These are phyloP conservation scores for Mesorhabditis belari DNA, from an alignment of 2,888 invertebrate species.

Conservation along the genomic window DNA sequence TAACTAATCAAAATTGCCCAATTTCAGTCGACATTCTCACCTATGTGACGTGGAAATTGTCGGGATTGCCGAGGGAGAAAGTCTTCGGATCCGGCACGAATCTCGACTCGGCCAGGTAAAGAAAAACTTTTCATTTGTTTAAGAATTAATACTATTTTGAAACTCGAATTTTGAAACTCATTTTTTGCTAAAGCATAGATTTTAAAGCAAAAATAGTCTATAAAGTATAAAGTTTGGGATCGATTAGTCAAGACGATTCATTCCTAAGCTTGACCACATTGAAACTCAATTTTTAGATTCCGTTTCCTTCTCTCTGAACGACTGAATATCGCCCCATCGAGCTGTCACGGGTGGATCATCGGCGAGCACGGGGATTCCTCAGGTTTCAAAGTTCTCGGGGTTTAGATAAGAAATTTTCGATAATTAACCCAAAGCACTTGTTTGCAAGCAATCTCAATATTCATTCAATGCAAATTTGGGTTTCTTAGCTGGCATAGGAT, in stretches of 20 bases:
- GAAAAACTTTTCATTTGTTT: constrained; percentile 66
- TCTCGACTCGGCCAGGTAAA: constrained; percentile 82
- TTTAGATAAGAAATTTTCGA: no score
- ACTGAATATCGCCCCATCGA: constrained; percentile 73
- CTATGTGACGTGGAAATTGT: constrained; percentile 88
- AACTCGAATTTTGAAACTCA: neutral
- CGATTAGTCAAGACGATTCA: neutral
- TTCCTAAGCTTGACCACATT: neutral
- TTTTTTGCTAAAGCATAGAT: no score
- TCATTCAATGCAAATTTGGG: no score
- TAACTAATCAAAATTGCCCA: no score
- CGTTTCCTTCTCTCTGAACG: constrained; percentile 75
- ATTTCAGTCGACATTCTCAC: constrained; percentile 75
- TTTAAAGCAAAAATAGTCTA: no score
- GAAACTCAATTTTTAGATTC: constrained; percentile 68
- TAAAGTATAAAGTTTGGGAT: no score
- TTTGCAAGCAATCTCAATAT: no score
- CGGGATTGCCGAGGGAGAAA: constrained; percentile 76
- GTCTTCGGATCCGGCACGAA: constrained; percentile 89
- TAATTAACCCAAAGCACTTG: no score
- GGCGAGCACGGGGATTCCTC: constrained; percentile 88
- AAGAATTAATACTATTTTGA: no score
- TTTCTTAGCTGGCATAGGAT: no score
- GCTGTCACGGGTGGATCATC: constrained; percentile 84
- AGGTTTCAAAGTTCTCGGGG: no score